Conservation (phyloP, 2,888 invertebrate genomes). For the Heliconius charithonia region DNA sequence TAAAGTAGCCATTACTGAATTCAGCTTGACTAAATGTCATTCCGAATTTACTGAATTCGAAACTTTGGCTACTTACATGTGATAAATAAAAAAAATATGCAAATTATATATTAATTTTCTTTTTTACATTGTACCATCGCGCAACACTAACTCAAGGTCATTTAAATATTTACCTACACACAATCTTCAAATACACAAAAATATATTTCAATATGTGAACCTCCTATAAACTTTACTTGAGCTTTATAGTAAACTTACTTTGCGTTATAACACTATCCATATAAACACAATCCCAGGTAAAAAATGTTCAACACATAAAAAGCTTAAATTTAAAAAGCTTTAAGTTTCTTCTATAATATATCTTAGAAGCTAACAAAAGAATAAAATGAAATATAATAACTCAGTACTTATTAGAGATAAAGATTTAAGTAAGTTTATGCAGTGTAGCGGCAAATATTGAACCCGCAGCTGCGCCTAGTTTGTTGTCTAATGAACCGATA, state of each 20-base stretch:
- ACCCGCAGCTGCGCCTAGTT: slow-evolving; percentile 41
- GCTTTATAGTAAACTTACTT: neutral
- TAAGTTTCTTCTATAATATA: neutral
- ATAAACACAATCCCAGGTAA: slow-evolving; percentile 17
- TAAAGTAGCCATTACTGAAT: no score
- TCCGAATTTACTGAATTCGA: no score
- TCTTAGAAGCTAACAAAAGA: slow-evolving; percentile 3
- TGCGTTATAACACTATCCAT: neutral
- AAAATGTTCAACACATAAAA: neutral
- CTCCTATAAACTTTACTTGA: neutral
- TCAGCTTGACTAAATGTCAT: no score
- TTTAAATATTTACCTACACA: neutral
- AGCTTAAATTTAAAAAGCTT: neutral
- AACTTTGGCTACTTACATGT: no score
- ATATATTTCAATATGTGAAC: no score
- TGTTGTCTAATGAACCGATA: slow-evolving; percentile 39
- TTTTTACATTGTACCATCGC: no score
- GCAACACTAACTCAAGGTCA: no score
- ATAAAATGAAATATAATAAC: slow-evolving; percentile 22
- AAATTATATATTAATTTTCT: no score
- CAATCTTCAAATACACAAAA: neutral
- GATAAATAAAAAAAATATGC: no score
- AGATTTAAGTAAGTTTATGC: slow-evolving; percentile 16
- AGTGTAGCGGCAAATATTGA: slow-evolving; percentile 41
- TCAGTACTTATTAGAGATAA: slow-evolving; percentile 25